Base-by-base conservation (phyloP, 2,113 vertebrate species). In the Tachycineta bicolor region DNA sequence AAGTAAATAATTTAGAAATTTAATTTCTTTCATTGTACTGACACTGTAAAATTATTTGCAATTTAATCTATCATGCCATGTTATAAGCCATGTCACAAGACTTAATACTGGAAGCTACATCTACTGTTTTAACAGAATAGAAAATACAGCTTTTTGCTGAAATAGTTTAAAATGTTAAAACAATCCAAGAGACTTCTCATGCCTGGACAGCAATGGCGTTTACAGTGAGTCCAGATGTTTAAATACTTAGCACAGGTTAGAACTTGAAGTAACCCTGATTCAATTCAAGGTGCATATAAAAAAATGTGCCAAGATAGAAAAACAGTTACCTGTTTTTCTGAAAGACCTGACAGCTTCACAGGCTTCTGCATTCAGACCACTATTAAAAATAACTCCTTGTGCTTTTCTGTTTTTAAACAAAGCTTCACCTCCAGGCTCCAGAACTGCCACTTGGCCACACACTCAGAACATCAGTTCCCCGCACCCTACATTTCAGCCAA, bases 211-310 rank as follows among this genome's bases (percentile, higher is more conserved):
- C 47, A 37, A 22, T 0, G 10, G 71, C 0, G 0, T 26, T 58
- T 12, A 31, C 23, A 55, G 78, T 0, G 3, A 43, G 24, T 23
- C 75, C 92, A 96, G 92, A 81, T 93, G 92, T 89, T 93, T 49
- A 83, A 95, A 74, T 9, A 68, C n/a, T 93, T 25, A 68, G 73
- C 80, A 62, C 90, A 93, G 92, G 90, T 95, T 95, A 81, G 76
- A 90, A 95, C 80, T n/a, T 71, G 52, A 83, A 83, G 47, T 11
- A 87, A 90, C 33, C 85, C n/a, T 21, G 69, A 87, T 86, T 87
- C 68, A 78, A 68, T 55, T 81, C 93, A 92, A 60, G 12, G 34
- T 18, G 62, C 18, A 46, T 29, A 60, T 37, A 71, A 90, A 93
- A 91, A 91, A 70, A 77, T 24, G 88, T 34, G 41, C 31, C 88